Conservation (phyloP, 2,888 invertebrate genomes). For the Nemotelus nigrinus region DNA sequence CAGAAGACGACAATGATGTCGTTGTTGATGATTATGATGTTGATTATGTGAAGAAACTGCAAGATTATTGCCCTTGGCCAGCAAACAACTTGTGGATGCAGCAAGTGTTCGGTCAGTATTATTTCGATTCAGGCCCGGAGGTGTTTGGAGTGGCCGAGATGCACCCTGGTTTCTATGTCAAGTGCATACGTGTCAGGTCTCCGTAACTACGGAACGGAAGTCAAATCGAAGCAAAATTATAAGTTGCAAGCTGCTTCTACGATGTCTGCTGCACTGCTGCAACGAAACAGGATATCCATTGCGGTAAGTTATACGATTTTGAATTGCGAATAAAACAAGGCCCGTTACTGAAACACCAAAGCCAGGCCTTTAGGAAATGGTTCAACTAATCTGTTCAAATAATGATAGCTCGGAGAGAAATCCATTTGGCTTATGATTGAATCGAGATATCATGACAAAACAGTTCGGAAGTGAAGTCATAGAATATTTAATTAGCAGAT, state of each 20-base stretch:
- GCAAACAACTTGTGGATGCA: background rate
- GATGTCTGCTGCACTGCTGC: too few species aligned
- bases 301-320: background rate
- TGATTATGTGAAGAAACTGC: conserved; percentile 30
- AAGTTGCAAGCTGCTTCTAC: background rate
- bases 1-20: conserved; percentile 3
- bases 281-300: conserved; percentile 13
- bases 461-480: too few species aligned
- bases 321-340: conserved; percentile 20
- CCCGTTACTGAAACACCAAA: background rate
- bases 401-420: conserved; percentile 11
- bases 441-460: too few species aligned
- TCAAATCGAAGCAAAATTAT: conserved; percentile 35
- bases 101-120: conserved; percentile 28
- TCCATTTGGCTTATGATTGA: background rate
- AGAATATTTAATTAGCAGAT: too few species aligned
- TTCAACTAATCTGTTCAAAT: conserved; percentile 10
- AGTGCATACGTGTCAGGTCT: background rate
- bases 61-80: conserved; percentile 32
- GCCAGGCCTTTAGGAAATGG: conserved; percentile 18
- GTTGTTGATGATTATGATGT: conserved; percentile 21
- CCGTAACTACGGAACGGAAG: conserved; percentile 16
- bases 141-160: conserved; percentile 6
- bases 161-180: background rate
- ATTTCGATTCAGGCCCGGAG: conserved; percentile 27